phyloP scores from a whole-genome alignment of 2,113 vertebrate genomes.

The Semicossyphus pulcher region DNA sequence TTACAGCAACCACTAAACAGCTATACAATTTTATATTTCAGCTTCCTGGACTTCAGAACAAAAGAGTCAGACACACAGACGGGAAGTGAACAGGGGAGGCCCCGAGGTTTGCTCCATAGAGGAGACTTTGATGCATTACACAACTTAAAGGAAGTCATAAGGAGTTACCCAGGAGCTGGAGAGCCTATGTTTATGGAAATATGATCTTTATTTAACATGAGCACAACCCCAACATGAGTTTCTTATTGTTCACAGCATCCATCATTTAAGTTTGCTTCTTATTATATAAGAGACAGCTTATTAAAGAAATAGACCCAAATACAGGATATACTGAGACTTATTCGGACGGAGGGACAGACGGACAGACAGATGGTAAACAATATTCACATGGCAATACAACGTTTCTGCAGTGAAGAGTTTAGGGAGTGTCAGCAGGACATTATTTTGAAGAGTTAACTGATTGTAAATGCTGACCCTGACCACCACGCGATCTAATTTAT shows the following conservation, averaged over 20 bases:
- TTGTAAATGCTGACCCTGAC: not conserved
- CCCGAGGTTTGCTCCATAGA: not conserved
- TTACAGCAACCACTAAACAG: conserved; percentile 33
- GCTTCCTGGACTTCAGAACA: conserved; percentile 13
- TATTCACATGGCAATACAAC: too few relatives aligned
- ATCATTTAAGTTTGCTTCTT: not conserved
- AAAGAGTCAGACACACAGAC: not conserved
- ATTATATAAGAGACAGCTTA: too few relatives aligned
- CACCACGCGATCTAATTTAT: too few relatives aligned
- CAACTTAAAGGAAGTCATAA: not conserved
- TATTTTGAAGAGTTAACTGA: not conserved
- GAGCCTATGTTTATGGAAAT: not conserved
- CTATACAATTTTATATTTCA: conserved; percentile 16
- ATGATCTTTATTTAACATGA: not conserved
- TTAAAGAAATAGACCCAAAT: too few relatives aligned
- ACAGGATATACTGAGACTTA: too few relatives aligned
- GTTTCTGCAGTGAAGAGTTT: too few relatives aligned
- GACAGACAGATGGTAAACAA: too few relatives aligned
- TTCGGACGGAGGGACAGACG: too few relatives aligned
- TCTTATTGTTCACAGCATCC: not conserved
- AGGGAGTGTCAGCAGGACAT: too few relatives aligned
- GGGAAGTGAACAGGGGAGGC: not conserved
- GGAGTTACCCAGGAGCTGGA: too few relatives aligned
- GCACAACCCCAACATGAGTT: not conserved
- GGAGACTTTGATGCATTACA: not conserved